Evolutionary conservation across 2,113 vertebrate species (phyloP), one percentile per base, ranked within the genome.

Genomic region (Peromyscus maniculatus): DNA sequence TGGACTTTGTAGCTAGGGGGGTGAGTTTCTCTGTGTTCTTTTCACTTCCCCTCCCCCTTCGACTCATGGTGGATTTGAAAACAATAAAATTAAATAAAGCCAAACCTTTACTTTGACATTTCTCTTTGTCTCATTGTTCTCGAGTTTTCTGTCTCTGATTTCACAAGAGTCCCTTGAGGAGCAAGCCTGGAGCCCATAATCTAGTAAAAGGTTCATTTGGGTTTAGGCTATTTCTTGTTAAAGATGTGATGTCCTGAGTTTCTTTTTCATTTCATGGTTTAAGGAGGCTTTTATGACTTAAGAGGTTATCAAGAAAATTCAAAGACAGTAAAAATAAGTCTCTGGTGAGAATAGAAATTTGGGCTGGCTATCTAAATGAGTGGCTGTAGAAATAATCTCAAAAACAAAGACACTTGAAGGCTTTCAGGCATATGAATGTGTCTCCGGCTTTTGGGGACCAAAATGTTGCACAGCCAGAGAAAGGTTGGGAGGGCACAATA

Each of bases 61-160:
- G 24, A 64, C 39, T 69, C 89, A 91, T 75, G 67, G 52, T 83
- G 39, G 57, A 96, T 96, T 93, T 96, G 93, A 98, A 97, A 97
- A 97, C 93, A 97, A 95, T 96, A 97, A 96, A 96, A 97, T 97
- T 94, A 97, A 97, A 93, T 90, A 97, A 98, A 94, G 87, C 46
- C 83, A 95, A 97, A 97, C 87, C 82, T 95, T 97, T 93, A 84
- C 11, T 79, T 96, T 97, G 96, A 97, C 97, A 94, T 97, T 98
- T 97, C 93, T 97, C 89, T 98, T 96, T 93, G 95, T 97, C 96
- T 96, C 87, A 98, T 97, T 98, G 80, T 98, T 97, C 96, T 98
- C 91, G 87, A 95, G 36, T 95, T 97, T 96, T 97, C 96, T 96
- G 92, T 97, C 96, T 98, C 96, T 97, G 84, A 97, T 97, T 98